These are phyloP conservation scores for Andrena hattorfiana DNA, from an alignment of 2,888 invertebrate genomes.

Conservation along the genomic window DNA sequence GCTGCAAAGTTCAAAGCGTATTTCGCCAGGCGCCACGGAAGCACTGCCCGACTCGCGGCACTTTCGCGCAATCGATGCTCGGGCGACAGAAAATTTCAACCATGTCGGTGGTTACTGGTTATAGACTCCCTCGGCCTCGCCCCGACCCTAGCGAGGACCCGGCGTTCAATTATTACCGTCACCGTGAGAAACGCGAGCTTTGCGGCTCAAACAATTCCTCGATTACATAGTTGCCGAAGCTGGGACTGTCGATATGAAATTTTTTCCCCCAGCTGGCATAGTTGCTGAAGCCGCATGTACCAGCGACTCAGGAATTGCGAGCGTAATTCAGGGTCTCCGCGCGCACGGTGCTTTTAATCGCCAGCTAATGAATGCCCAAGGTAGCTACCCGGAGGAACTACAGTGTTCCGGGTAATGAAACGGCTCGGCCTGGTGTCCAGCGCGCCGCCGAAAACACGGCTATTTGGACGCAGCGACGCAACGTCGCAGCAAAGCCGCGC, in stretches of 20 bases:
- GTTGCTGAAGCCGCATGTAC: neutral
- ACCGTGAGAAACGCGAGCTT: neutral
- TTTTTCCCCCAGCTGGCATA: neutral
- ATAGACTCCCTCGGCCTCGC: neutral
- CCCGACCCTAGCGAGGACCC: neutral
- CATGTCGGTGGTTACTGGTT: neutral
- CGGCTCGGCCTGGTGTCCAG: slow-evolving; percentile 1
- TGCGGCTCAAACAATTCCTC: neutral
- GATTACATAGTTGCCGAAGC: neutral
- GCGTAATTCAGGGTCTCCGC: neutral
- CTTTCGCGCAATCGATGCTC: neutral
- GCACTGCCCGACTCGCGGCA: neutral
- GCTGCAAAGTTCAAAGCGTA: neutral
- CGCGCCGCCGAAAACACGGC: slow-evolving; percentile 8
- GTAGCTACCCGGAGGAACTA: slow-evolving; percentile 8
- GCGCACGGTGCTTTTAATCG: slow-evolving; percentile 18
- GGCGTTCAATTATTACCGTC: neutral
- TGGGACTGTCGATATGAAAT: neutral
- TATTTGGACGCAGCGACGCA: neutral
- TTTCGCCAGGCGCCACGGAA: neutral
- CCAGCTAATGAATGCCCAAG: slow-evolving; percentile 13
- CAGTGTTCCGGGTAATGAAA: slow-evolving; percentile 26
- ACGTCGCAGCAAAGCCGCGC: slow-evolving; percentile 12
- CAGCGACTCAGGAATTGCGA: neutral
- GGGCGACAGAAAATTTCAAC: slow-evolving; percentile 8